phyloP scores from a whole-genome alignment of 2,797 vertebrate species.

The Allochrocebus solatus region DNA sequence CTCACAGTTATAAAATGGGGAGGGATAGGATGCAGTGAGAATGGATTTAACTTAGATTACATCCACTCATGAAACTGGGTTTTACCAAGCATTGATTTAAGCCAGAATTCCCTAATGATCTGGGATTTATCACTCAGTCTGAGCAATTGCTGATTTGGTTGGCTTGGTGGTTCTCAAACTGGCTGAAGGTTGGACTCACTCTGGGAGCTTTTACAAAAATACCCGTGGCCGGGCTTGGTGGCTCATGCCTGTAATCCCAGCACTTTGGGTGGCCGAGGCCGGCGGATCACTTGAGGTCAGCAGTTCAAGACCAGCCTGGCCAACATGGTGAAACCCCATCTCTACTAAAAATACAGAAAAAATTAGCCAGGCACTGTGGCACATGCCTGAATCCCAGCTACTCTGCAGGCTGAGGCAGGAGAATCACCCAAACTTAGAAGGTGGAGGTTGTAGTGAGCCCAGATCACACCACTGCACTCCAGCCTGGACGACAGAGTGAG shows the following conservation, averaged over 20 bases:
- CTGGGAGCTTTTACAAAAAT: neutral
- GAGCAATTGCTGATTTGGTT: neutral
- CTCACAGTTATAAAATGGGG: constrained; percentile 14
- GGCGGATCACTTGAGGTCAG: neutral
- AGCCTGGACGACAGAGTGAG: neutral
- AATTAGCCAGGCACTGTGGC: neutral
- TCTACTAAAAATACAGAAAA: neutral
- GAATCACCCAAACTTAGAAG: neutral
- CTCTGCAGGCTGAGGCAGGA: neutral
- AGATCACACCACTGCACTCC: neutral
- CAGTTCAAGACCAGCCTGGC: neutral
- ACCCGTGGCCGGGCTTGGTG: fast-evolving
- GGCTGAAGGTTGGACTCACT: neutral
- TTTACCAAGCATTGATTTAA: constrained; percentile 31
- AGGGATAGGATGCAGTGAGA: neutral
- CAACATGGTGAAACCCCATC: neutral
- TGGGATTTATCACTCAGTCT: neutral
- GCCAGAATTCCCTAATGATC: neutral
- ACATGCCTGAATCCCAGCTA: neutral
- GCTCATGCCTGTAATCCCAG: neutral
- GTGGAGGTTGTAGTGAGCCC: neutral
- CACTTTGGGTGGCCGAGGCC: neutral
- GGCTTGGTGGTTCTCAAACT: neutral
- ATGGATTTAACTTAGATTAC: constrained; percentile 52
- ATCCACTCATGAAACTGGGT: constrained; percentile 56